Percentiles rank a stretch among this genome's conserved stretches.
phyloP scores from a whole-genome alignment of 1,140 invertebrate species.

The Notospermus geniculatus region DNA sequence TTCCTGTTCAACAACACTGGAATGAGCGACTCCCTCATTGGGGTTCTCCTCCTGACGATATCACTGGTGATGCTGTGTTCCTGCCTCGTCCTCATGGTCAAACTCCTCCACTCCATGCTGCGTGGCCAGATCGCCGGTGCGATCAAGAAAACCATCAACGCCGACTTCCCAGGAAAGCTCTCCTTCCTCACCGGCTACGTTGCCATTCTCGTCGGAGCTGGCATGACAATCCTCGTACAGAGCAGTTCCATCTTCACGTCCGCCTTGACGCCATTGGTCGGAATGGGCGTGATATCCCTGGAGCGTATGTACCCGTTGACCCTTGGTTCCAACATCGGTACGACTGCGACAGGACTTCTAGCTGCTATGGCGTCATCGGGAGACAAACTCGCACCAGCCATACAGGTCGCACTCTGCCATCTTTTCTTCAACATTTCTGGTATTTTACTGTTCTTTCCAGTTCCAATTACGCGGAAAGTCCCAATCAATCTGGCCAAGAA shows the following conservation, averaged over 20 bases:
- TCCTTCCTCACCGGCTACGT: slow-evolving; percentile 60
- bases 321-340: slow-evolving; percentile 65
- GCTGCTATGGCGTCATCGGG: slow-evolving; percentile 57
- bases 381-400: slow-evolving; percentile 16
- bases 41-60: slow-evolving; percentile 56
- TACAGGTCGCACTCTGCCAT: slow-evolving; percentile 45
- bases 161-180: slow-evolving; percentile 58
- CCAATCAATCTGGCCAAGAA: slow-evolving; percentile 61
- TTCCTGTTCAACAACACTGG: slow-evolving; percentile 33
- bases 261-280: slow-evolving; percentile 65
- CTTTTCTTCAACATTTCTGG: slow-evolving; percentile 58
- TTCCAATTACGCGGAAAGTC: slow-evolving; percentile 60
- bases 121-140: slow-evolving; percentile 57
- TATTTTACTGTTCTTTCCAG: slow-evolving; percentile 63
- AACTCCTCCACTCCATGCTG: slow-evolving; percentile 59
- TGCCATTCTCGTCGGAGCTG: slow-evolving; percentile 62
- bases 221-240: slow-evolving; percentile 65
- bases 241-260: slow-evolving; percentile 67
- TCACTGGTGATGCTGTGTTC: slow-evolving; percentile 59
- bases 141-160: slow-evolving; percentile 61
- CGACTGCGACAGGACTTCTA: slow-evolving; percentile 62
- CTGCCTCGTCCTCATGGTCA: slow-evolving; percentile 63
- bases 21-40: slow-evolving; percentile 56
- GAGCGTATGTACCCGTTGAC: slow-evolving; percentile 65
- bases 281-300: slow-evolving; percentile 62